These are phyloP conservation scores for Isichthys henryi DNA, from an alignment of 2,113 vertebrate genomes.

Conservation along the genomic window DNA sequence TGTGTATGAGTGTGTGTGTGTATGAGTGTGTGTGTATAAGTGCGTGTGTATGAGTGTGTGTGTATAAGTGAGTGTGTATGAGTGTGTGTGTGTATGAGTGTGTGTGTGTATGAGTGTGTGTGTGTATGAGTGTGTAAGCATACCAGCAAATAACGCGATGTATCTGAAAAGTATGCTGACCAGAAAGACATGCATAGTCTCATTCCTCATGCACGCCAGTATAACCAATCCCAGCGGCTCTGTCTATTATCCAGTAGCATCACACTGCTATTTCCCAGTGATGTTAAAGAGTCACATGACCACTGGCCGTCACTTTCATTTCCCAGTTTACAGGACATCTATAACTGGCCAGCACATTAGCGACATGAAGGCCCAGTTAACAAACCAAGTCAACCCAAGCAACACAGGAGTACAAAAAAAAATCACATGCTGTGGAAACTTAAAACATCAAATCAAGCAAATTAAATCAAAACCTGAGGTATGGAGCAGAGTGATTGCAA, in stretches of 20 bases:
- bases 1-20: neutral
- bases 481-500: neutral
- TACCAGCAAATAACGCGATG: neutral
- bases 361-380: too few species aligned
- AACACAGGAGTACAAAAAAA: too few species aligned
- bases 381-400: too few species aligned
- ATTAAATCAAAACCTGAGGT: neutral
- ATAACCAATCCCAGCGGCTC: neutral
- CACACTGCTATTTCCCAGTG: neutral
- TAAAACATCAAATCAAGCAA: neutral
- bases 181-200: neutral
- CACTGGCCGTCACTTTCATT: neutral
- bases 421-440: neutral
- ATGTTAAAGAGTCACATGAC: neutral
- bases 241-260: neutral
- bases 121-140: neutral
- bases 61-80: too few species aligned
- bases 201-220: neutral
- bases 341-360: too few species aligned
- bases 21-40: neutral
- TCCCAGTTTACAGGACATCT: neutral
- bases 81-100: neutral
- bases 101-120: too few species aligned
- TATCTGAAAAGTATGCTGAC: neutral
- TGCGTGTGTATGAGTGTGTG: neutral